These are phyloP conservation scores for Lonchura striata DNA, from an alignment of 2,113 vertebrate genomes.

Conservation along the genomic window DNA sequence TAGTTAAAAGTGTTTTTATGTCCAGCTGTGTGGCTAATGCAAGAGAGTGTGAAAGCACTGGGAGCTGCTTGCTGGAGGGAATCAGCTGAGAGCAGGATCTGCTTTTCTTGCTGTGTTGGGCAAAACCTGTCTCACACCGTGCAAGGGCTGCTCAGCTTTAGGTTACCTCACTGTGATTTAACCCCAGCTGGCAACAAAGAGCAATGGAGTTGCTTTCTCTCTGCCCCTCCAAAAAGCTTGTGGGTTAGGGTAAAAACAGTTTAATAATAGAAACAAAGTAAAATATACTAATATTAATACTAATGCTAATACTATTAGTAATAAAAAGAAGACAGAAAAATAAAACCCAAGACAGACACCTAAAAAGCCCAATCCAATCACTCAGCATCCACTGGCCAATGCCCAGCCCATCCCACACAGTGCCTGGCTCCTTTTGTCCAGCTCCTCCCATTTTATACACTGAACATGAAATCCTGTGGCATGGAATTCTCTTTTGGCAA, in stretches of 20 bases:
- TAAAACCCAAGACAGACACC: not conserved
- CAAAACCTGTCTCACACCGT: not conserved
- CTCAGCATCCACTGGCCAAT: too few relatives aligned
- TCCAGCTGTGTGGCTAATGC: not conserved
- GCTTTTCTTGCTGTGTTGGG: not conserved
- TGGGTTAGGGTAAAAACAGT: not conserved
- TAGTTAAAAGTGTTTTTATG: fast-evolving
- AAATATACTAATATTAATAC: not conserved
- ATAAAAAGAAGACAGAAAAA: not conserved
- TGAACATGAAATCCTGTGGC: not conserved
- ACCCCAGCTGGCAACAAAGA: not conserved
- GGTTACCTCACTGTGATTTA: not conserved
- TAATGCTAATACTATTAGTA: not conserved
- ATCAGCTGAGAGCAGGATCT: not conserved
- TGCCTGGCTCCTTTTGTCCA: not conserved
- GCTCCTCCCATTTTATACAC: too few relatives aligned
- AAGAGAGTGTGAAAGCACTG: not conserved
- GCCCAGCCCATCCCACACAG: not conserved
- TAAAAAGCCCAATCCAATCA: fast-evolving
- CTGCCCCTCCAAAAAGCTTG: fast-evolving
- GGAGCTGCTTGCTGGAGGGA: not conserved
- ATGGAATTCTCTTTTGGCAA: not conserved
- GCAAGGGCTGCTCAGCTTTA: not conserved
- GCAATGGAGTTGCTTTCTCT: fast-evolving
- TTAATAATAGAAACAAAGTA: not conserved